Base-by-base conservation (phyloP, 2,888 invertebrate genomes). In the Gnatocerus cornutus region DNA sequence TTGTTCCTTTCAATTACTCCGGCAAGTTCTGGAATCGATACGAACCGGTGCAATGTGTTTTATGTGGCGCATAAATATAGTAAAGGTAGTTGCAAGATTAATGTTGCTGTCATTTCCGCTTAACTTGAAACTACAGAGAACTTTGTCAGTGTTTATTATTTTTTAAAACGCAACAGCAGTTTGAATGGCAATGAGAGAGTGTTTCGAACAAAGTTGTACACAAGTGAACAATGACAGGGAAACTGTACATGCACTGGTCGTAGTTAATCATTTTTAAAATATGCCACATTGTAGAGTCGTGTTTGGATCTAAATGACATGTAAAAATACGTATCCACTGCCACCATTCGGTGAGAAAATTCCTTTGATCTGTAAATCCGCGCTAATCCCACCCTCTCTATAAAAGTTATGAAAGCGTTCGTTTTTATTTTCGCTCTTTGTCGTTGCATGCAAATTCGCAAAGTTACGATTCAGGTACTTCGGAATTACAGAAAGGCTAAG, bases 391-490 rank as follows among this genome's bases (percentile, higher is more conserved):
- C 14, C 53, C n/a, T 39, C 9, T n/a, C 21, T 10, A 8, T 56
- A 12, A 41, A 41, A 56, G 33, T 56, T 56, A 56, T 56, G 39
- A 43, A 39, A 37, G 16, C 43, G 39, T n/a, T 10, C 27, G 12
- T n/a, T 21, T 56, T 43, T 56, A 41, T 56, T 56, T 12, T 37
- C 12, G 30, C 33, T 16, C 55, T 3, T 39, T 55, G 7, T 1
- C 43, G 43, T 21, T 45, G 7, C 43, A 58, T 56, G 56, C 56
- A 58, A 58, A 43, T 43, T 58, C 29, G 13, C 30, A 52, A 30
- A 52, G 52, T 52, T 52, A 12, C 30, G 52, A 52, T 16, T 16
- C 13, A 30, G 30, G 8, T 30, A 30, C 29, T 43, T 58, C 39
- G 29, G 43, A 58, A 43, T 58, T 43, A 33, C 16, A 46, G 37